Conservation (phyloP, 1,140 invertebrate species). For the Dendroctonus ponderosae region DNA sequence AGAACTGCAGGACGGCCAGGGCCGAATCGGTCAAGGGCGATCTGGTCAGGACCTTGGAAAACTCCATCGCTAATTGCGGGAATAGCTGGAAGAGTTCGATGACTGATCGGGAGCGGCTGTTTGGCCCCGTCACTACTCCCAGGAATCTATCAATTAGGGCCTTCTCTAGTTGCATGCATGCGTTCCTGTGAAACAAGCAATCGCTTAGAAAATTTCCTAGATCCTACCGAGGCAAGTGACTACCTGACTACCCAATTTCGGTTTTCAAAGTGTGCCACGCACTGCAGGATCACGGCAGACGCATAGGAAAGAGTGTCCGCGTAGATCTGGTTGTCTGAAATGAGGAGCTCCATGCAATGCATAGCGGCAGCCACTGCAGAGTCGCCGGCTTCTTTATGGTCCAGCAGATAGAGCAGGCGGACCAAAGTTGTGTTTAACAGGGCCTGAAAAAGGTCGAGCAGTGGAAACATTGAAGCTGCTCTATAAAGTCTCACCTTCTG, state of each 20-base stretch:
- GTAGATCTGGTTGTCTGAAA: conserved; percentile 37
- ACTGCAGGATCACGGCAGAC: conserved; percentile 24
- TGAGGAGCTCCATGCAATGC: conserved; percentile 36
- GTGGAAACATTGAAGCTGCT: not conserved
- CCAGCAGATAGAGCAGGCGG: conserved; percentile 31
- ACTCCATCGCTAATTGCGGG: conserved; percentile 22
- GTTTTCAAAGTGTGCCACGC: conserved; percentile 33
- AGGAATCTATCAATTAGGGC: conserved; percentile 38
- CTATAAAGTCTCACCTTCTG: conserved; percentile 29
- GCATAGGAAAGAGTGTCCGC: conserved; percentile 30
- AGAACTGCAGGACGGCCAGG: conserved; percentile 36
- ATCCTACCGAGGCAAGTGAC: not conserved
- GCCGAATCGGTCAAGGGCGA: conserved; percentile 26
- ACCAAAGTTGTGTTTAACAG: conserved; percentile 22
- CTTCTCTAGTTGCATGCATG: conserved; percentile 35
- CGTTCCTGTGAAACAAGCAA: conserved; percentile 35
- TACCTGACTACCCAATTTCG: conserved; percentile 37
- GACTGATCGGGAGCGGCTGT: conserved; percentile 34
- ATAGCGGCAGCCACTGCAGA: conserved; percentile 30
- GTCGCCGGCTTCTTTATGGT: conserved; percentile 19
- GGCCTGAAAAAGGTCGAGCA: conserved; percentile 19
- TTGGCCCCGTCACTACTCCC: conserved; percentile 29
- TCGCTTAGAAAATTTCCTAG: conserved; percentile 1
- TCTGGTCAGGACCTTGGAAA: conserved; percentile 26
- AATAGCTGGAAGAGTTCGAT: conserved; percentile 36